Evolutionary conservation across 2,888 invertebrate genomes (phyloP).

Genomic region (Ichneumon xanthorius): DNA sequence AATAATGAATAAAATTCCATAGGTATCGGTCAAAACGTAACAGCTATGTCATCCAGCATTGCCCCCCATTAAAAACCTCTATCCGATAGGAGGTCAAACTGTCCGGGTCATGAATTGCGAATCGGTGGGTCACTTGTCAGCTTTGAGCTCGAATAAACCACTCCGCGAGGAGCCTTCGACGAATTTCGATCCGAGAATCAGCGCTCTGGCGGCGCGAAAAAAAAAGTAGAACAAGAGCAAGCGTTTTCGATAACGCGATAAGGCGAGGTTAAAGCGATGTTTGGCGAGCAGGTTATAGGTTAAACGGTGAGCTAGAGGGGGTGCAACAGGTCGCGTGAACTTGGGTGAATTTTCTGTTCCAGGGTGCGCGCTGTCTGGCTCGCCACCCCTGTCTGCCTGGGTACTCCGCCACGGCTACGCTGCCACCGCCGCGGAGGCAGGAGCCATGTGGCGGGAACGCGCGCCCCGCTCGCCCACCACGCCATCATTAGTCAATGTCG

Average conservation of each 20-base stretch:
- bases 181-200: constrained; percentile 48
- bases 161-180: not conserved
- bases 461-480: constrained; percentile 79
- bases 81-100: too few relatives aligned
- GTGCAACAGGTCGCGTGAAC: constrained; percentile 85
- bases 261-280: constrained; percentile 85
- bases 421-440: constrained; percentile 61
- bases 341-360: constrained; percentile 85
- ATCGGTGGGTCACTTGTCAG: not conserved
- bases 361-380: constrained; percentile 82
- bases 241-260: constrained; percentile 84
- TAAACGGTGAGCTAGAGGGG: constrained; percentile 84
- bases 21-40: too few relatives aligned
- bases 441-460: constrained; percentile 58
- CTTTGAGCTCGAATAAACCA: not conserved
- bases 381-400: constrained; percentile 73
- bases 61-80: too few relatives aligned
- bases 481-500: constrained; percentile 85
- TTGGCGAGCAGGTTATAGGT: constrained; percentile 85
- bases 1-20: too few relatives aligned
- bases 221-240: constrained; percentile 69
- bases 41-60: too few relatives aligned
- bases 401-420: constrained; percentile 60
- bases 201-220: constrained; percentile 26
- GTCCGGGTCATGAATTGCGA: not conserved